These are phyloP conservation scores for Pantherophis vulpinus DNA, from an alignment of 2,797 vertebrate species.

Conservation along the genomic window DNA sequence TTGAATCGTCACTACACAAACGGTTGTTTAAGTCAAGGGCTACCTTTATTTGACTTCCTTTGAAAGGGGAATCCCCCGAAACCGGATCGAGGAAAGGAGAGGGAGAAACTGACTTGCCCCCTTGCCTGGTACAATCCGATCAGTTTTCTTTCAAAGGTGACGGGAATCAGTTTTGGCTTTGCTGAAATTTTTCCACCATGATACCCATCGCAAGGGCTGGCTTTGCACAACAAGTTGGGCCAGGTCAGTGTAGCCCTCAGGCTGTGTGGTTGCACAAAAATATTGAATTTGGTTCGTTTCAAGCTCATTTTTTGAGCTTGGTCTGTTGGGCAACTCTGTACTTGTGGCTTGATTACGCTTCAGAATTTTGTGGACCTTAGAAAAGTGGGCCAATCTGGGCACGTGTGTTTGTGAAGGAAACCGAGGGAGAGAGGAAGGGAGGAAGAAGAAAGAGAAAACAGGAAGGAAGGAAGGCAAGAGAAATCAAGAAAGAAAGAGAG, in stretches of 20 bases:
- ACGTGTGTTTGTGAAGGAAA: not conserved
- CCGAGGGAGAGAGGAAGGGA: not conserved
- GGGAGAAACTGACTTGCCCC: not conserved
- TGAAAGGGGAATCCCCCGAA: not conserved
- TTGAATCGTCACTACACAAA: not conserved
- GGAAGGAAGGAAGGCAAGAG: too few relatives aligned
- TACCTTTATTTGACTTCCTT: not conserved
- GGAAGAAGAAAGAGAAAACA: accelerated
- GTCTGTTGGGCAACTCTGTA: not conserved
- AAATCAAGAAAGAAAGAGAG: too few relatives aligned
- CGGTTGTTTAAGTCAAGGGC: not conserved
- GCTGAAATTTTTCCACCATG: accelerated
- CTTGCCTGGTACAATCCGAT: not conserved
- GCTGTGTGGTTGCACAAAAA: not conserved
- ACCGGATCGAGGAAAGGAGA: not conserved
- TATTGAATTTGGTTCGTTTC: not conserved
- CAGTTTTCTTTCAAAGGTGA: conserved; percentile 24
- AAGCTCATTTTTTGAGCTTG: not conserved
- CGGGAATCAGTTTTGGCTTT: not conserved
- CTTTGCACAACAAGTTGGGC: not conserved
- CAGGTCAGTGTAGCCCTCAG: not conserved
- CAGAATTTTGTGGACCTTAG: not conserved
- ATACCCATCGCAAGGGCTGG: not conserved
- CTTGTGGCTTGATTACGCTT: not conserved
- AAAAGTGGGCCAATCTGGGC: not conserved